Base-by-base conservation (phyloP, 1,140 invertebrate genomes). In the Platorchestia sp. region DNA sequence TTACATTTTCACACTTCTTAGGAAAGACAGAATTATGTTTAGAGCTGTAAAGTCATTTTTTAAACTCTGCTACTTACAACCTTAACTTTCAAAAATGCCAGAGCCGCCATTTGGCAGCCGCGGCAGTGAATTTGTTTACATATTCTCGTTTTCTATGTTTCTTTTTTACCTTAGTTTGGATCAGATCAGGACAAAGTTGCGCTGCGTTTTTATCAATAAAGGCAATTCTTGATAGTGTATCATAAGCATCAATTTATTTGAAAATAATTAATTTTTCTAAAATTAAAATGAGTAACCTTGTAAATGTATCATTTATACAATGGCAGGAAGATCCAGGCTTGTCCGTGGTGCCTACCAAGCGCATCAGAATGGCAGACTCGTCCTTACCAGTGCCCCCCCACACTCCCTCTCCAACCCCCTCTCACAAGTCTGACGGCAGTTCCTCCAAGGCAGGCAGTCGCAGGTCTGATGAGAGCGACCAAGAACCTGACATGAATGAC, bases 401-500 rank as follows among this genome's bases (percentile, higher is more conserved):
- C 91, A 95, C 95, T 14, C 95, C 95, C 89, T 95, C 95, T 40
- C 95, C 95, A n/a, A 95, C 95, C 10, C 95, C 95, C 22, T 95
- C 95, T 16, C 53, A 53, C 41, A 95, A 95, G 51, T 95, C 95
- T 0, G 95, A 95, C 40, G 87, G 95, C 53, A 51, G 89, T 40
- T 95, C 95, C 19, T 93, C 91, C 6, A 93, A 93, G 45, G 91
- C 41, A 3, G 91, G 91, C 91, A 91, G 89, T 41, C 89, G 95
- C 22, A 95, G 90, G 53, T 95, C 95, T 59, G 95, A 95, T 59
- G 95, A 95, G 59, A 95, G 89, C 27, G 95, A 95, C 95, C 95
- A 51, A 0, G 95, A 95, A 44, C 89, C 95, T 42, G 95, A 96
- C 45, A 96, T 96, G 95, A 95, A 95, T 75, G 96, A 95, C 42